A percentile compares a stretch with the other conserved stretches of the same genome.
Conservation (phyloP, 2,113 vertebrate genomes). For the Rhineura floridana region DNA sequence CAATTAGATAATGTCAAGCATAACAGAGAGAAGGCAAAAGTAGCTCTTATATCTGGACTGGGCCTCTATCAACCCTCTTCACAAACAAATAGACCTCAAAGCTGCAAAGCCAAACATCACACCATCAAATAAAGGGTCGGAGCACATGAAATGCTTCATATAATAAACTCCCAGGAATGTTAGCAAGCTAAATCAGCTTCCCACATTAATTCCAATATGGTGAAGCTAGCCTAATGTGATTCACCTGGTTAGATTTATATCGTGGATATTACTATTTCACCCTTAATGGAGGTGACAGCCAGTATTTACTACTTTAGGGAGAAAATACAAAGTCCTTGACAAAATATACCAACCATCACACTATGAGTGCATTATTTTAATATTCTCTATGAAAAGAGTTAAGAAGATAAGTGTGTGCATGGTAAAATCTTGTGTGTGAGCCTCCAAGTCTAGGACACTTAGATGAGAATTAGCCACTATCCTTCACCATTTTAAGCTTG, state of each 20-base stretch:
- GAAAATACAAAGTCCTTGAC: background rate
- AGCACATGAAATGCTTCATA: conserved; percentile 13
- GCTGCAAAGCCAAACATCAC: background rate
- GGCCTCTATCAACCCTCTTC: background rate
- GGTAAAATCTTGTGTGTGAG: background rate
- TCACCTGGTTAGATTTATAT: background rate
- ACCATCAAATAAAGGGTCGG: background rate
- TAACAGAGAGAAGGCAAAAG: conserved; percentile 11
- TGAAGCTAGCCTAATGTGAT: background rate
- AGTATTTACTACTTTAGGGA: background rate
- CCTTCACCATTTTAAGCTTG: background rate
- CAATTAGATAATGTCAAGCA: background rate
- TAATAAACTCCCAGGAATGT: background rate
- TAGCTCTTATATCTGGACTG: background rate
- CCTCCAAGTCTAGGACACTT: background rate
- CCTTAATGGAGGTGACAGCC: background rate
- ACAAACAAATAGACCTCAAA: conserved; percentile 18
- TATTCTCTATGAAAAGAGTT: background rate
- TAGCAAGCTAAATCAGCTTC: background rate
- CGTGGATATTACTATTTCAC: background rate
- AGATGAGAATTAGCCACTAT: background rate
- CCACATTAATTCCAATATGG: background rate
- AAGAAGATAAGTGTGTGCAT: background rate
- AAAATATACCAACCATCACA: background rate
- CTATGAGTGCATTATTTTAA: conserved; percentile 3